phyloP scores from a whole-genome alignment of 1,140 invertebrate genomes.

The Panulirus ornatus region DNA sequence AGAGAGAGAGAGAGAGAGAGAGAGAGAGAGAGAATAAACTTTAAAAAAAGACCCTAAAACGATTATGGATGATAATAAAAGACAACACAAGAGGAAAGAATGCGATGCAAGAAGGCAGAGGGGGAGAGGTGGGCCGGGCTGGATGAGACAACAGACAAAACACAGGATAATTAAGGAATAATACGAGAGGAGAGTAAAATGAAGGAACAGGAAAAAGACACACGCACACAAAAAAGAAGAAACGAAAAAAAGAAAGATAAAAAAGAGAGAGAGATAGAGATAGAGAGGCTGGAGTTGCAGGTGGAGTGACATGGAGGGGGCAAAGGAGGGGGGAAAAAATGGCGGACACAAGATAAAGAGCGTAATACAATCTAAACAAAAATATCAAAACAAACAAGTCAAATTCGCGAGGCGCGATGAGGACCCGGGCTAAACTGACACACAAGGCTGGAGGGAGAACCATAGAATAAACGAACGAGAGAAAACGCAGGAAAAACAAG shows the following conservation, averaged over 20 bases:
- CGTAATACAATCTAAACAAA: neutral
- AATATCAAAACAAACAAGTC: neutral
- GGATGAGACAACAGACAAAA: no score
- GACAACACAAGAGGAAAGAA: neutral
- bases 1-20: neutral
- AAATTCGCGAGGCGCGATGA: neutral
- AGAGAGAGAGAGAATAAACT: neutral
- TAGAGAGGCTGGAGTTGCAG: neutral
- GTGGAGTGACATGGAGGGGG: neutral
- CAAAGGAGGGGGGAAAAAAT: neutral
- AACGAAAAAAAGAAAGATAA: neutral
- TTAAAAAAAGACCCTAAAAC: neutral
- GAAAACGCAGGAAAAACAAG: slow-evolving; percentile 26
- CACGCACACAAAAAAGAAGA: neutral
- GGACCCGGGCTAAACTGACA: neutral
- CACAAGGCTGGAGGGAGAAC: neutral
- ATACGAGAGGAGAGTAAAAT: neutral
- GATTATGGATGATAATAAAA: neutral
- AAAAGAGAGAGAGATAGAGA: neutral
- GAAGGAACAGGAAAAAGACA: neutral
- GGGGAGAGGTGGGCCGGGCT: neutral
- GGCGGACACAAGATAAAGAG: neutral
- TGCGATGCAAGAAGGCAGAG: neutral
- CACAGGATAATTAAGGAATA: neutral
- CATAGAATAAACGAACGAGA: neutral